These are phyloP conservation scores for Dorcus hopei DNA, from an alignment of 2,888 invertebrate genomes.

Conservation along the genomic window DNA sequence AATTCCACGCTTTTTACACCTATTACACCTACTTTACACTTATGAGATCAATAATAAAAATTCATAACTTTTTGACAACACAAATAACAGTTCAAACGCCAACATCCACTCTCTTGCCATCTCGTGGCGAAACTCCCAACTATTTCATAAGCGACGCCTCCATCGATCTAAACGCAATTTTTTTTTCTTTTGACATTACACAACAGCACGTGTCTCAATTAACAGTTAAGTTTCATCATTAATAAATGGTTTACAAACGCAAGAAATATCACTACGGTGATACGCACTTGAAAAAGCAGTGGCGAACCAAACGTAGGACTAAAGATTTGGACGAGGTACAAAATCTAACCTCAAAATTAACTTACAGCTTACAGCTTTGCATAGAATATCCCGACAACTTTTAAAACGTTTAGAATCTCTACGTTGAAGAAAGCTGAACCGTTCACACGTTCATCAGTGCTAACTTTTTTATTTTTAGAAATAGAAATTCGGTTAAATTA, in stretches of 20 bases:
- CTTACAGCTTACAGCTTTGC: too few relatives aligned
- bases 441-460: too few relatives aligned
- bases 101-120: constrained; percentile 35
- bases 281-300: constrained; percentile 73
- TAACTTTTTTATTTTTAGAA: too few relatives aligned
- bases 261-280: constrained; percentile 78
- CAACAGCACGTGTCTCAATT: neutral
- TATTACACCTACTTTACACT: constrained; percentile 17
- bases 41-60: constrained; percentile 39
- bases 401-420: too few relatives aligned
- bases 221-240: neutral
- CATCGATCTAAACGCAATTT: neutral
- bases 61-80: constrained; percentile 49
- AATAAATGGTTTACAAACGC: constrained; percentile 68
- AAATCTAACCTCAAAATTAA: too few relatives aligned
- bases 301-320: constrained; percentile 72
- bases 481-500: too few relatives aligned
- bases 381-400: neutral
- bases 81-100: constrained; percentile 47
- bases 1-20: constrained; percentile 6
- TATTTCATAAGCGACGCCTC: neutral
- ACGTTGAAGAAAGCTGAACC: too few relatives aligned
- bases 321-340: constrained; percentile 77
- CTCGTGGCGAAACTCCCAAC: constrained; percentile 18
- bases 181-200: neutral